These are phyloP conservation scores for Peucedramus taeniatus DNA, from an alignment of 2,113 vertebrate species.

Conservation along the genomic window DNA sequence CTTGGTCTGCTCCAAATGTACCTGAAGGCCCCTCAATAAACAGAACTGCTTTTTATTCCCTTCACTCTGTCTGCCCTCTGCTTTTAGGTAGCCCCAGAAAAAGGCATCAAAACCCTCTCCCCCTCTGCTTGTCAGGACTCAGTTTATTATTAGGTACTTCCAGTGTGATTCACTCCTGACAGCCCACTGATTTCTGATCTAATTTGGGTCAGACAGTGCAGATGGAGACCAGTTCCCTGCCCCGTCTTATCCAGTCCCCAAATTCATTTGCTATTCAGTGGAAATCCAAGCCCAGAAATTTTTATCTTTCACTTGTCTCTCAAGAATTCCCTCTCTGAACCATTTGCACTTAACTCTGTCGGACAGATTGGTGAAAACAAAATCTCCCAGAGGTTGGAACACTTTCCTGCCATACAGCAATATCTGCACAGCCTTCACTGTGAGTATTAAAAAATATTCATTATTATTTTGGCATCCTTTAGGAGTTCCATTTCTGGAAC, in stretches of 20 bases:
- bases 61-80: background rate
- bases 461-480: background rate
- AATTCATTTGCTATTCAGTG: background rate
- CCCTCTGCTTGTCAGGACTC: background rate
- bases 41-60: background rate
- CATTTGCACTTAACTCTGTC: background rate
- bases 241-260: background rate
- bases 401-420: background rate
- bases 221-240: background rate
- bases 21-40: background rate
- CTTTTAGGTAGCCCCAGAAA: background rate
- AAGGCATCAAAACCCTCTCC: background rate
- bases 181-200: slow-evolving; percentile 5
- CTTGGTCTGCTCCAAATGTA: background rate
- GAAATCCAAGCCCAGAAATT: background rate
- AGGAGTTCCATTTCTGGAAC: background rate
- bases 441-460: background rate
- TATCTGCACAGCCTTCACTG: background rate
- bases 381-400: background rate
- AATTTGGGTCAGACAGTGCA: slow-evolving; percentile 12
- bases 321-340: background rate
- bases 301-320: background rate
- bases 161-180: background rate
- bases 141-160: background rate
- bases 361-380: background rate